A percentile compares a stretch with the other conserved stretches of the same genome.
These are phyloP conservation scores for Cyprinodon tularosa DNA, from an alignment of 2,113 vertebrate species.

Conservation along the genomic window DNA sequence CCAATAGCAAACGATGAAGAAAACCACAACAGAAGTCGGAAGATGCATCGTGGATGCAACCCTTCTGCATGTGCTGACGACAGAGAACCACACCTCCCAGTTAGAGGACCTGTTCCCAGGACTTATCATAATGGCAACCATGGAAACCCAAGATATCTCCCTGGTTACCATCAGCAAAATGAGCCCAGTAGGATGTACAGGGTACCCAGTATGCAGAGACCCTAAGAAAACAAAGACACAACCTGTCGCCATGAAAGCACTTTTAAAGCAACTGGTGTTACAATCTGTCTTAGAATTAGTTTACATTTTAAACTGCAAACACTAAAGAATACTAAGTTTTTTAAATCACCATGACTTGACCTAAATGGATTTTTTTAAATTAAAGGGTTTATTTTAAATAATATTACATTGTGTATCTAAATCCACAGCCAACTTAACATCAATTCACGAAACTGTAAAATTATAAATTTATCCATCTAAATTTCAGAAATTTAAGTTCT, in stretches of 20 bases:
- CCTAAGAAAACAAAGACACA: conserved; percentile 33
- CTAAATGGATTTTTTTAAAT: neutral
- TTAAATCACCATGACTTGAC: neutral
- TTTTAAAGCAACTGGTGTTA: neutral
- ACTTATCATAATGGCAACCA: conserved; percentile 37
- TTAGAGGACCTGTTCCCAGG: conserved; percentile 63
- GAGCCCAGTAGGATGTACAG: conserved; percentile 59
- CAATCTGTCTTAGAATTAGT: neutral
- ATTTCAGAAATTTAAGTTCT: too few species aligned
- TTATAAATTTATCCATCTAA: too few species aligned
- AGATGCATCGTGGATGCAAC: conserved; percentile 29
- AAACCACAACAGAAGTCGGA: conserved; percentile 24
- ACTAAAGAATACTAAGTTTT: neutral
- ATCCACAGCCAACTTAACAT: neutral
- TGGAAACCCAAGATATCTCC: conserved; percentile 63
- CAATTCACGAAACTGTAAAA: neutral
- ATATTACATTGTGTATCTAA: neutral
- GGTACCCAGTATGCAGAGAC: conserved; percentile 58
- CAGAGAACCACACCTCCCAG: conserved; percentile 43
- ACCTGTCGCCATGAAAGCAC: neutral
- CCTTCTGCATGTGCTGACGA: conserved; percentile 30
- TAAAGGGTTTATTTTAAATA: neutral
- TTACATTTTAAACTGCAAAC: neutral
- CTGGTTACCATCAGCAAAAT: conserved; percentile 65
- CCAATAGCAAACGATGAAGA: conserved; percentile 49